Evolutionary conservation across 2,888 invertebrate genomes (phyloP).

Genomic region (Didymodactylos carnosus): DNA sequence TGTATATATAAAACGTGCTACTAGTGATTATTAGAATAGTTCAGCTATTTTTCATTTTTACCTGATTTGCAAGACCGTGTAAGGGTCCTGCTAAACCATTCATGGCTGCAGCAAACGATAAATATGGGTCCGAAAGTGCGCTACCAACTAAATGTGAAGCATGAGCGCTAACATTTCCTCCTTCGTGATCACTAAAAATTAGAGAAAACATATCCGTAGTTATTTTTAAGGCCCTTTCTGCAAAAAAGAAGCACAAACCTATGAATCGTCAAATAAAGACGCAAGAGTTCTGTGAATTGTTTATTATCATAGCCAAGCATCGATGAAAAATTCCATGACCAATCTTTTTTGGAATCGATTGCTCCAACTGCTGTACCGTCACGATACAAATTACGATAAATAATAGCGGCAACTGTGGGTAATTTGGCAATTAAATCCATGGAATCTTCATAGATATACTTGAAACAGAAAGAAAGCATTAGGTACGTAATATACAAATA

Average conservation of each 20-base stretch:
- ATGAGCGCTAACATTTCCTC: slow-evolving; percentile 86
- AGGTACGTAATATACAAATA: neutral
- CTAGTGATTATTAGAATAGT: too few relatives aligned
- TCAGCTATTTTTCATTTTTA: too few relatives aligned
- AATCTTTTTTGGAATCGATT: slow-evolving; percentile 69
- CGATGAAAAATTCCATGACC: slow-evolving; percentile 66
- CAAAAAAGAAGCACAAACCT: too few relatives aligned
- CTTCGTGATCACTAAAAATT: slow-evolving; percentile 62
- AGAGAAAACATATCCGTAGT: neutral
- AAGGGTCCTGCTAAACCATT: slow-evolving; percentile 83
- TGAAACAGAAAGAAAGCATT: slow-evolving; percentile 19
- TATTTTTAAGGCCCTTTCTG: neutral
- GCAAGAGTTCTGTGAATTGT: slow-evolving; percentile 66
- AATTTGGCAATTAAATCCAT: slow-evolving; percentile 85
- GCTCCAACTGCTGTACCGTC: slow-evolving; percentile 68
- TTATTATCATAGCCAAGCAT: slow-evolving; percentile 69
- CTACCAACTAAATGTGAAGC: slow-evolving; percentile 79
- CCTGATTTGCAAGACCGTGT: slow-evolving; percentile 83
- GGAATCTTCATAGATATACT: slow-evolving; percentile 66
- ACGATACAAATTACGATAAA: slow-evolving; percentile 61
- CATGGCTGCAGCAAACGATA: slow-evolving; percentile 74
- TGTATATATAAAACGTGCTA: slow-evolving; percentile 16
- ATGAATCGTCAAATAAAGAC: slow-evolving; percentile 78
- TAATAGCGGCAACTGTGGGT: slow-evolving; percentile 76
- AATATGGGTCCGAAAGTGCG: slow-evolving; percentile 75